Conservation (phyloP, 2,888 invertebrate genomes). For the Netelia inedita region DNA sequence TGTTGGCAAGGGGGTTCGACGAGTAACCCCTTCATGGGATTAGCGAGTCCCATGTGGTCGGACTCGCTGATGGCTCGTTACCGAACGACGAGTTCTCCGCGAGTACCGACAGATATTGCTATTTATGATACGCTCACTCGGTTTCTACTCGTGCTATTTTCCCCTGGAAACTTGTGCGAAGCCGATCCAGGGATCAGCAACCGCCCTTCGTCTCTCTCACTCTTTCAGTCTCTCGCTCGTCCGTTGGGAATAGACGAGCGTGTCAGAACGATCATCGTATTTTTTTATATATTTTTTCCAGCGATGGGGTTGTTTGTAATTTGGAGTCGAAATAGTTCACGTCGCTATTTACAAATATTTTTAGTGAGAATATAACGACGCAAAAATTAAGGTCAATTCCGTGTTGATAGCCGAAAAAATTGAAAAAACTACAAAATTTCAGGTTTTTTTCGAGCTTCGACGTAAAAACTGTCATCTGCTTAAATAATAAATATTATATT, state of each 20-base stretch:
- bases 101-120: conserved; percentile 84
- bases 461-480: too few relatives aligned
- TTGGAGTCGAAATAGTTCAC: background rate
- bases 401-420: too few relatives aligned
- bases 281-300: conserved; percentile 5
- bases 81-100: conserved; percentile 78
- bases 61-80: conserved; percentile 84
- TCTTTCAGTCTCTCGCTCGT: conserved; percentile 11
- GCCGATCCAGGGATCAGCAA: conserved; percentile 55
- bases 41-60: conserved; percentile 83
- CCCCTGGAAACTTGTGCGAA: conserved; percentile 48
- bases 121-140: conserved; percentile 79
- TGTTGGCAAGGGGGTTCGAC: conserved; percentile 45
- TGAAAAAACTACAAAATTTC: too few relatives aligned
- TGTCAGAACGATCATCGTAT: conserved; percentile 35
- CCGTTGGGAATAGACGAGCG: conserved; percentile 47
- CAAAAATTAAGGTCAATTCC: too few relatives aligned
- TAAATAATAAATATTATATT: too few relatives aligned
- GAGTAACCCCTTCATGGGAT: conserved; percentile 81
- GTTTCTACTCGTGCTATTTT: conserved; percentile 71
- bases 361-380: too few relatives aligned
- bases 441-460: too few relatives aligned
- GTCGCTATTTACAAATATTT: too few relatives aligned
- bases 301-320: background rate
- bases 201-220: conserved; percentile 19